Percentiles rank a stretch among this genome's conserved stretches.
phyloP scores from a whole-genome alignment of 1,140 invertebrate species.

The Tetraneura akinire region DNA sequence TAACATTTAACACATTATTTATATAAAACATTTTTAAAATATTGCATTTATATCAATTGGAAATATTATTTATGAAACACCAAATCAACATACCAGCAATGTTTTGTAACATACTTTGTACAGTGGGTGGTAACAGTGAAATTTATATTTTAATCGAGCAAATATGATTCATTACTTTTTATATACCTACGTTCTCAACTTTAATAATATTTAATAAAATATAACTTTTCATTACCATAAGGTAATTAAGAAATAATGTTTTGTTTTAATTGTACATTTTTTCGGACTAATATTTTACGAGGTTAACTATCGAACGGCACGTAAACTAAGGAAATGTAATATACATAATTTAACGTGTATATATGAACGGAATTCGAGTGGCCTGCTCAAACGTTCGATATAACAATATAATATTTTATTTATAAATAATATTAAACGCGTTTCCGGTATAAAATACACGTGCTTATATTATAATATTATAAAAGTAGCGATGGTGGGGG shows the following conservation, averaged over 20 bases:
- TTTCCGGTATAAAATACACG: background rate
- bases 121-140: no score
- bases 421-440: background rate
- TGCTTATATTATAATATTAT: background rate
- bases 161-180: background rate
- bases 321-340: background rate
- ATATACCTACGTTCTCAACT: background rate
- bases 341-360: no score
- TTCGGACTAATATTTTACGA: background rate
- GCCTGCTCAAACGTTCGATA: background rate
- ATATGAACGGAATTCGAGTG: no score
- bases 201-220: constrained; percentile 1
- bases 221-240: no score
- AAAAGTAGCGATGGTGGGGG: background rate
- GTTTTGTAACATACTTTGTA: no score
- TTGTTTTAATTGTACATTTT: background rate
- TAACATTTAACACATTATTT: no score
- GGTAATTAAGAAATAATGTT: background rate
- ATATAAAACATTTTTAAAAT: no score
- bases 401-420: background rate
- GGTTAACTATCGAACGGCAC: background rate
- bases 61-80: no score
- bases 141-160: background rate
- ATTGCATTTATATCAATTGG: no score
- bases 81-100: no score